Base-by-base conservation (phyloP, 2,113 vertebrate species). In the Furnarius figulus region DNA sequence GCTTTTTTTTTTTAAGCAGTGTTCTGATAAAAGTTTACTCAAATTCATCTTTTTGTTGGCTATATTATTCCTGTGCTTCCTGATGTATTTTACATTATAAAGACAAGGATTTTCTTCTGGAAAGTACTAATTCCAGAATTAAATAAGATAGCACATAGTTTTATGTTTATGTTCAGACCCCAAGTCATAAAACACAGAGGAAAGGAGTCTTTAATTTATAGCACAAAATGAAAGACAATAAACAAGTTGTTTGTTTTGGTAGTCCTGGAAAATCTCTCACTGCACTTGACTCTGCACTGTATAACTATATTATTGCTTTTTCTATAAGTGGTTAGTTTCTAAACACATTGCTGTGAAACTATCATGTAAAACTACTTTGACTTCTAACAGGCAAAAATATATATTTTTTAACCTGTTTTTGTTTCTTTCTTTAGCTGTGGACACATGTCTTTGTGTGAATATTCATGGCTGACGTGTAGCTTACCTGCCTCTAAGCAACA, bases 1-100 rank as follows among this genome's bases (percentile, higher is more conserved):
- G 3, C 4, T 8, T 35, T 47, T 40, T 52, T 17, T 2, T 28
- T 14, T 0, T 30, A 49, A 40, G 6, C 35, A 42, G 17, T 22
- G 1, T 44, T 88, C 37, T 50, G 8, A 61, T 55, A 37, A 31
- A 77, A 25, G 7, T 40, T 63, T 49, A 58, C 10, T 75, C 25
- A 72, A 79, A 58, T 16, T 3, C 2, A 31, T 55, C 2, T 37
- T 76, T 58, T 62, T 46, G 10, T 71, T 82, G 42, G 2, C 2
- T 42, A 2, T 47, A 12, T 50, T 75, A 13, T 59, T 72, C 12
- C 14, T 79, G 24, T 72, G 5, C 2, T 68, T 79, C 10, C 7
- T 79, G 18, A n/a, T 59, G 4, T 7, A 53, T 76, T 89, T 79
- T 59, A 33, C 8, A 20, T 40, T 53, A 40, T 17, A 31, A 81